Conservation (phyloP, 2,888 invertebrate genomes). For the Dynastes grantii region DNA sequence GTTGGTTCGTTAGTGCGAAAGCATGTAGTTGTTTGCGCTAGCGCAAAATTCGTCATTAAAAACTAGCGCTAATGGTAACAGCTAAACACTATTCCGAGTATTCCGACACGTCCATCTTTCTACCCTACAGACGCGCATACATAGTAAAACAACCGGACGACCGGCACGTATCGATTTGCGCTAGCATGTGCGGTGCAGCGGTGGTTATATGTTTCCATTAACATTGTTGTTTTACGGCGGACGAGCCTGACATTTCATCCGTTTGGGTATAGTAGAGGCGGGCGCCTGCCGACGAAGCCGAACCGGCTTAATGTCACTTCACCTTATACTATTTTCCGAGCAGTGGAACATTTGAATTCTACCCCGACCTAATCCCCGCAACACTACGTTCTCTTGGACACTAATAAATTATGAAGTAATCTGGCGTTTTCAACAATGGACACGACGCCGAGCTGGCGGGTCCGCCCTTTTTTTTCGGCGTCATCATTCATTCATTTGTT, state of each 20-base stretch:
- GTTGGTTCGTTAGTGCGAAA: neutral
- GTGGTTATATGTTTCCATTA: slow-evolving; percentile 24
- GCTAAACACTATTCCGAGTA: no score
- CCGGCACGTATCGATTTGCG: slow-evolving; percentile 19
- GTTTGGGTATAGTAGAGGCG: slow-evolving; percentile 12
- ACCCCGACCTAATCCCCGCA: slow-evolving; percentile 8
- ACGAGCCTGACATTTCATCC: slow-evolving; percentile 26
- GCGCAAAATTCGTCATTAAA: slow-evolving; percentile 23
- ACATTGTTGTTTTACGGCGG: slow-evolving; percentile 41
- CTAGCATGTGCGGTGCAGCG: slow-evolving; percentile 10
- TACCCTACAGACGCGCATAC: neutral
- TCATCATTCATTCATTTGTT: slow-evolving; percentile 16
- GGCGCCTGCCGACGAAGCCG: neutral
- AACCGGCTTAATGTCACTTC: slow-evolving; percentile 45
- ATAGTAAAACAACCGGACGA: neutral
- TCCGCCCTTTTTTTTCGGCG: neutral
- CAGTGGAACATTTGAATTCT: slow-evolving; percentile 35
- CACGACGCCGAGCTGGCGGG: slow-evolving; percentile 4
- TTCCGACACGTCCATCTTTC: neutral
- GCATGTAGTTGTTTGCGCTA: neutral
- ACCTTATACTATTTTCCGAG: slow-evolving; percentile 33
- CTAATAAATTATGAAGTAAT: slow-evolving; percentile 43
- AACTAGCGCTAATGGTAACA: no score
- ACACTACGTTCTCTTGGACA: slow-evolving; percentile 22
- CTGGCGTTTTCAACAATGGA: slow-evolving; percentile 40